A percentile compares a stretch with the other conserved stretches of the same genome.
Evolutionary conservation across 1,140 invertebrate species (phyloP).

Genomic region (Drosophila nigrodunni): DNA sequence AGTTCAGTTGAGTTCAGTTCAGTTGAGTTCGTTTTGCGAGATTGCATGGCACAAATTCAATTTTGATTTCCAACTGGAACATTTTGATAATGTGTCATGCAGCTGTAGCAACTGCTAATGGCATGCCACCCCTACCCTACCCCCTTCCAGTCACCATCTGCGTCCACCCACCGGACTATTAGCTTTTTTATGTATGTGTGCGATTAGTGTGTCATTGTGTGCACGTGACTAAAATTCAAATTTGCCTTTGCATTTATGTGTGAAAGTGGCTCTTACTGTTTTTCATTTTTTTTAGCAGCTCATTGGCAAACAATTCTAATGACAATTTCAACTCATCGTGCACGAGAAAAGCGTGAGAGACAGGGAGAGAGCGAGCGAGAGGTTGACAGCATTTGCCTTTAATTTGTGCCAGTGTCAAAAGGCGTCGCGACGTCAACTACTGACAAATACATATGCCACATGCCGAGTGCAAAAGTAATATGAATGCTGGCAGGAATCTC

Average conservation of each 20-base stretch:
- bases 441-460: slow-evolving; percentile 10
- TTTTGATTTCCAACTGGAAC: slow-evolving; percentile 67
- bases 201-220: slow-evolving; percentile 70
- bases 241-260: slow-evolving; percentile 45
- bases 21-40: slow-evolving; percentile 17
- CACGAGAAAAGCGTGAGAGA: slow-evolving; percentile 16
- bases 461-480: slow-evolving; percentile 21
- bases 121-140: slow-evolving; percentile 1
- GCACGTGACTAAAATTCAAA: slow-evolving; percentile 70
- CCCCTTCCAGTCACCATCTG: no score
- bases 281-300: slow-evolving; percentile 36
- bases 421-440: slow-evolving; percentile 30
- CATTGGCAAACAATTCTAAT: slow-evolving; percentile 65
- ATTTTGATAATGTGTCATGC: slow-evolving; percentile 70
- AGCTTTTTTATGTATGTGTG: slow-evolving; percentile 32
- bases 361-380: background rate
- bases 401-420: slow-evolving; percentile 28
- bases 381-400: background rate
- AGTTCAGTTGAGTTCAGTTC: slow-evolving; percentile 38
- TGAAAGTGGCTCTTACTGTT: slow-evolving; percentile 33
- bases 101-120: slow-evolving; percentile 57
- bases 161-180: slow-evolving; percentile 3
- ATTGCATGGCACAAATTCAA: slow-evolving; percentile 71
- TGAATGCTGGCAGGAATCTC: slow-evolving; percentile 18
- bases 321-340: slow-evolving; percentile 51